These are phyloP conservation scores for Brachyhypopomus gauderio DNA, from an alignment of 2,113 vertebrate species.

Conservation along the genomic window DNA sequence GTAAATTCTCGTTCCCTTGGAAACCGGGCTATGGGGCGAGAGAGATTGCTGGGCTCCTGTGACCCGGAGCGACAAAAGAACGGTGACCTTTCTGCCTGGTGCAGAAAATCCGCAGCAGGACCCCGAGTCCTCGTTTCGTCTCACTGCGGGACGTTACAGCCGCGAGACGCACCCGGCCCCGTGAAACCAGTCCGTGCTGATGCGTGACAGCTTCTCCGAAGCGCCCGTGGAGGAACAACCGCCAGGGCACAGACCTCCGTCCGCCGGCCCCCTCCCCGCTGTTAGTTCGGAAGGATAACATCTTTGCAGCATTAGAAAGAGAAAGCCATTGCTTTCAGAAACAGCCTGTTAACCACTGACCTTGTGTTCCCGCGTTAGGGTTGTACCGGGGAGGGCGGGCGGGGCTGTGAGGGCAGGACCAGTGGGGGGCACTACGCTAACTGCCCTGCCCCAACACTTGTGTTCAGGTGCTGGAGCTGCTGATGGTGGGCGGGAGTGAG, in stretches of 20 bases:
- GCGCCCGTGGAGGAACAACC: too few species aligned
- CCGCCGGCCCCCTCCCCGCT: too few species aligned
- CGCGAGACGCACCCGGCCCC: neutral
- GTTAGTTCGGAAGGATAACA: neutral
- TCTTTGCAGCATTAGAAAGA: neutral
- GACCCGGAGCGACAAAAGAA: conserved; percentile 57
- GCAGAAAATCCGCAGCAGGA: conserved; percentile 29
- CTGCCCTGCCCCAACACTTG: conserved; percentile 20
- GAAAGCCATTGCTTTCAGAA: too few species aligned
- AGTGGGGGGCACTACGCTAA: conserved; percentile 18
- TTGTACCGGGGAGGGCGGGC: too few species aligned
- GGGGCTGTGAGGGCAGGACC: neutral
- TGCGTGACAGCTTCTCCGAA: neutral
- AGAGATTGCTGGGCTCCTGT: conserved; percentile 61
- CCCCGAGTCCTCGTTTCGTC: conserved; percentile 35
- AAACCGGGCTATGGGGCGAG: conserved; percentile 67
- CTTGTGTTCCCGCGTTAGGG: too few species aligned
- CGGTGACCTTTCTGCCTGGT: conserved; percentile 33
- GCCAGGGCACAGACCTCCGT: too few species aligned
- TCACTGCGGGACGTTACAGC: conserved; percentile 27
- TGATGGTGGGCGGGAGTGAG: conserved; percentile 47
- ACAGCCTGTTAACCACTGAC: too few species aligned
- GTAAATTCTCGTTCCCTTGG: conserved; percentile 70
- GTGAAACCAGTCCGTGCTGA: neutral
- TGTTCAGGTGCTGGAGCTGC: conserved; percentile 47